phyloP scores from a whole-genome alignment of 2,113 vertebrate species.

The Bujurquina vittata region DNA sequence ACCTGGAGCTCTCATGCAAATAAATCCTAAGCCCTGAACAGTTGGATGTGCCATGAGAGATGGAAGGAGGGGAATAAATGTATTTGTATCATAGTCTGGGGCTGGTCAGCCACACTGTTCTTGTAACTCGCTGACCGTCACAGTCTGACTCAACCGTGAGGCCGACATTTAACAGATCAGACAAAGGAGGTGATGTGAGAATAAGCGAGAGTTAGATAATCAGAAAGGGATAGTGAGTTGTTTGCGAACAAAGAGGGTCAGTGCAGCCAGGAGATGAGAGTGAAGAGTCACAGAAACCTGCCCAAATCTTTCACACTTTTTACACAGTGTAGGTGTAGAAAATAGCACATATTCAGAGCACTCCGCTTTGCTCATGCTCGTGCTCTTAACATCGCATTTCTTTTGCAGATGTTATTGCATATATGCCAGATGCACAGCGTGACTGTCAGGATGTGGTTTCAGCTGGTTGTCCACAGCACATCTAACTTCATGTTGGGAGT shows the following conservation, averaged over 20 bases:
- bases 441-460: constrained; percentile 59
- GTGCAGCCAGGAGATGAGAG: constrained; percentile 41
- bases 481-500: constrained; percentile 16
- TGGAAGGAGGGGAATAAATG: constrained; percentile 36
- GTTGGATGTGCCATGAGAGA: constrained; percentile 18
- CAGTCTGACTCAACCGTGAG: constrained; percentile 54
- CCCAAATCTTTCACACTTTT: constrained; percentile 12
- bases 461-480: constrained; percentile 23
- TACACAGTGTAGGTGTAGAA: constrained; percentile 49
- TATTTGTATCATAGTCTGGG: constrained; percentile 34
- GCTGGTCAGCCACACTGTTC: constrained; percentile 18
- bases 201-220: constrained; percentile 52
- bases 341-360: constrained; percentile 12
- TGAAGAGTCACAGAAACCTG: constrained; percentile 20
- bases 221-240: constrained; percentile 36
- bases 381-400: constrained; percentile 22
- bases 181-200: constrained; percentile 64
- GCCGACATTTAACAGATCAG: constrained; percentile 63
- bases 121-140: constrained; percentile 50
- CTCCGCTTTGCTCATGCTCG: background rate
- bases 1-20: constrained; percentile 45
- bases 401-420: constrained; percentile 33
- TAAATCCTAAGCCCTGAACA: background rate
- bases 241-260: constrained; percentile 40
- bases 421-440: constrained; percentile 16